Evolutionary conservation across 2,888 invertebrate genomes (phyloP).

Genomic region (Andrena chrysosceles): DNA sequence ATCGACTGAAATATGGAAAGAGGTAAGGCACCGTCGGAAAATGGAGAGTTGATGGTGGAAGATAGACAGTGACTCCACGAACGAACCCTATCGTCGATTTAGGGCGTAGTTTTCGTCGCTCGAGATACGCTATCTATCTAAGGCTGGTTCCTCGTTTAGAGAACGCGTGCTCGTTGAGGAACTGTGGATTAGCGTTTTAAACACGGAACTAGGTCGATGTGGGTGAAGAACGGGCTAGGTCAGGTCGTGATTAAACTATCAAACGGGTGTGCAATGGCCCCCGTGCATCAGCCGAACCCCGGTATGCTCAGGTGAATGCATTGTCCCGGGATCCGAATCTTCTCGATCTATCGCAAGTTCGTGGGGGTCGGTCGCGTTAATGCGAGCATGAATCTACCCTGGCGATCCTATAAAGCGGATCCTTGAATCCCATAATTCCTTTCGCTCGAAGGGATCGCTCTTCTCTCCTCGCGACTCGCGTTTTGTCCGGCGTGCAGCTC

Average conservation of each 20-base stretch:
- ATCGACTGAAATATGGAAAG: conserved; percentile 74
- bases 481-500: background rate
- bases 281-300: conserved; percentile 21
- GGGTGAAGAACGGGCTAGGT: conserved; percentile 12
- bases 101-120: background rate
- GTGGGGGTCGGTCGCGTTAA: conserved; percentile 13
- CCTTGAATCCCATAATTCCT: conserved; percentile 24
- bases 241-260: conserved; percentile 43
- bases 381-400: conserved; percentile 29
- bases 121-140: background rate
- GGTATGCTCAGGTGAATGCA: conserved; percentile 23
- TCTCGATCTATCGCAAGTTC: conserved; percentile 26
- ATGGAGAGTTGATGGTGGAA: conserved; percentile 66
- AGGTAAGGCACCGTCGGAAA: conserved; percentile 69
- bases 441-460: background rate
- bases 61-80: background rate
- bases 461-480: background rate
- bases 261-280: conserved; percentile 36
- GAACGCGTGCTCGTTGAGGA: background rate
- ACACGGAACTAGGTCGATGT: conserved; percentile 17
- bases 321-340: conserved; percentile 34
- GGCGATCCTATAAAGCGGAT: conserved; percentile 19
- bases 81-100: conserved; percentile 11
- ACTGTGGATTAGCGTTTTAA: conserved; percentile 18
- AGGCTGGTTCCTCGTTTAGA: background rate